Evolutionary conservation across 2,888 invertebrate species (phyloP), one percentile per base, ranked within the genome.

Genomic region (Rotaria magnacalcarata): DNA sequence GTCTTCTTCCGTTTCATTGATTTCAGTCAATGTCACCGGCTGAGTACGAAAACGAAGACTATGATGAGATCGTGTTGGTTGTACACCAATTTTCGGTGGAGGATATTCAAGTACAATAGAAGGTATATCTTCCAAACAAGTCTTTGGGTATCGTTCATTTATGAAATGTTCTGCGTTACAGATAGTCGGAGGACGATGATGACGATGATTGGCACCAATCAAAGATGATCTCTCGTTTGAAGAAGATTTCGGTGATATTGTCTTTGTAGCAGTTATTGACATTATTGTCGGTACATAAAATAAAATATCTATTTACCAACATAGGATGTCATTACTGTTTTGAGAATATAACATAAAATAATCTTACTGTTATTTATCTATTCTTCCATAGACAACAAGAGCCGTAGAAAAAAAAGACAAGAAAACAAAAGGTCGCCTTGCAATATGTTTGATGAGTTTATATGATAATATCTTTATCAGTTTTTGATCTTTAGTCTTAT

Each of bases 291-390:
- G 4, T 34, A 34, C 10, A 67, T 16, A 14, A 27, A 67, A 34
- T 27, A 67, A 4, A 16, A 27, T 34, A 67, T 67, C 67, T 67
- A 67, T 34, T 67, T 14, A 16, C 34, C 27, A 67, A 67, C n/a
- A 67, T 27, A 34, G 16, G 34, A 67, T 34, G 67, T 34, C 34
- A 34, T 34, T 10, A 16, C 3, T 67, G 2, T n/a, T 67, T 27
- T 27, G 34, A 16, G 67, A 67, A 27, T 34, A 34, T 11, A 67
- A 67, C 34, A 34, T 34, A 67, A 14, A 52, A 67, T 34, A 67
- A 34, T 67, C 67, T 67, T 67, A 67, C 67, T 67, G 67, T 67
- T 67, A 34, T 67, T 67, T 67, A n/a, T 67, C 34, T 67, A 67
- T 67, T 67, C 11, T 10, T 16, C 14, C 14, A 34, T 34, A 34